Conservation (phyloP, 2,888 invertebrate species). For the Lasioglossum vierecki region DNA sequence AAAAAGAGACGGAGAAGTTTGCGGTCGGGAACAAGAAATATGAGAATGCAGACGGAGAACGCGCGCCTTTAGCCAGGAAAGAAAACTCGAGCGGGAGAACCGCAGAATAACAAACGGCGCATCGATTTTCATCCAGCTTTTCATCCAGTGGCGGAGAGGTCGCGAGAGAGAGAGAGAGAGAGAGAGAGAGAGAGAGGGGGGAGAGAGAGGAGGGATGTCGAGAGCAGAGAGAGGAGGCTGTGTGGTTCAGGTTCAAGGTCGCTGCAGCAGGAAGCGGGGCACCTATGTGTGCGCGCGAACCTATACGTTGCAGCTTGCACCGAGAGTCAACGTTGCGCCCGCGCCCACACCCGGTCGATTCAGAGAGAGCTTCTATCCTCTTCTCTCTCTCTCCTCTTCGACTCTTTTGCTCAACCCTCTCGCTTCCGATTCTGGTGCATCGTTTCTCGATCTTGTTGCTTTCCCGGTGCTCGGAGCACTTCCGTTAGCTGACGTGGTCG, state of each 20-base stretch:
- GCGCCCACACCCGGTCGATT: constrained; percentile 61
- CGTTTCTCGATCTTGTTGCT: too few species aligned
- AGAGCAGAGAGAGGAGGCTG: constrained; percentile 38
- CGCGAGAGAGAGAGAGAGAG: constrained; percentile 21
- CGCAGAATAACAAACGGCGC: constrained; percentile 44
- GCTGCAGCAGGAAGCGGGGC: constrained; percentile 60
- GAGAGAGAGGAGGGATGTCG: constrained; percentile 25
- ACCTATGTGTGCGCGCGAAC: constrained; percentile 26
- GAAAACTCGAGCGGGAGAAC: background rate
- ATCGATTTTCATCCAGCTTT: constrained; percentile 63
- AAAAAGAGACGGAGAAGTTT: background rate
- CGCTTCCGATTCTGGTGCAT: too few species aligned
- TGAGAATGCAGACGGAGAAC: background rate
- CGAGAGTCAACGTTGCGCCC: constrained; percentile 13
- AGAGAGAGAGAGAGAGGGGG: constrained; percentile 17
- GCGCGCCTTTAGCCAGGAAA: background rate
- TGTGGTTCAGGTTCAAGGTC: constrained; percentile 73
- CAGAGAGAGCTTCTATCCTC: constrained; percentile 30
- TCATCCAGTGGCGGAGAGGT: constrained; percentile 38
- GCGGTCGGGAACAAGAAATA: background rate
- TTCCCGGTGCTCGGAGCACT: background rate
- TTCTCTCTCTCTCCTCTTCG: background rate
- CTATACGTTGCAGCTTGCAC: constrained; percentile 4
- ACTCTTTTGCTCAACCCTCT: background rate
- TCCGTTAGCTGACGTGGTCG: background rate